Base-by-base conservation (phyloP, 2,797 vertebrate species). In the Gallinago nigripennis region DNA sequence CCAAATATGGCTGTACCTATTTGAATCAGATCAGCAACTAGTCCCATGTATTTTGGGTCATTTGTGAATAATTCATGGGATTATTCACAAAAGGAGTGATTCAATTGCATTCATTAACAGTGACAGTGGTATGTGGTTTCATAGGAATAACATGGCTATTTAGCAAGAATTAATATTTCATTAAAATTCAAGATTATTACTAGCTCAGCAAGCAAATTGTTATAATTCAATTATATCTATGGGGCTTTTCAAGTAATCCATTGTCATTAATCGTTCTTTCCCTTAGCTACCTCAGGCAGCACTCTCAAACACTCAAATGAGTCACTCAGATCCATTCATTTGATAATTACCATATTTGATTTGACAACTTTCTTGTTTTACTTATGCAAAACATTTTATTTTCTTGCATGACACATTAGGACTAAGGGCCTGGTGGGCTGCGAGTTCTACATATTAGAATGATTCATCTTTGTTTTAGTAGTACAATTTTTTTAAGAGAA, bases 361-460 rank as follows among this genome's bases (percentile, higher is more conserved):
- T 80, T 92, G 84, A 94, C 64, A 81, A 57, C 43, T 94, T 57
- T 16, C 66, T 89, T 88, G 43, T 86, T 92, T 95, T 87, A 92
- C 81, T 84, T 85, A 86, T 60, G 86, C 58, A 93, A 92, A 90
- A 77, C 43, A 41, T 60, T 72, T 90, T 91, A 68, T 93, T 96
- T 95, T 92, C 88, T 94, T 80, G 78, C 39, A 53, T 93, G 78
- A 88, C 83, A 82, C 39, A 82, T 41, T 86, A 80, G 80, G 95
- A 91, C 92, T 96, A 95, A 94, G 51, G 64, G 68, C 43, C 71
- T 61, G 30, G 92, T 95, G 86, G 92, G 90, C 86, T 92, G 88
- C 23, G 51, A 90, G 68, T 61, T 92, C 68, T 85, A 39, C 69
- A 65, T 75, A 72, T 80, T 65, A 69, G 75, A 91, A 80, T 88